These are phyloP conservation scores for Neofelis nebulosa DNA, from an alignment of 2,113 vertebrate genomes.

Conservation along the genomic window DNA sequence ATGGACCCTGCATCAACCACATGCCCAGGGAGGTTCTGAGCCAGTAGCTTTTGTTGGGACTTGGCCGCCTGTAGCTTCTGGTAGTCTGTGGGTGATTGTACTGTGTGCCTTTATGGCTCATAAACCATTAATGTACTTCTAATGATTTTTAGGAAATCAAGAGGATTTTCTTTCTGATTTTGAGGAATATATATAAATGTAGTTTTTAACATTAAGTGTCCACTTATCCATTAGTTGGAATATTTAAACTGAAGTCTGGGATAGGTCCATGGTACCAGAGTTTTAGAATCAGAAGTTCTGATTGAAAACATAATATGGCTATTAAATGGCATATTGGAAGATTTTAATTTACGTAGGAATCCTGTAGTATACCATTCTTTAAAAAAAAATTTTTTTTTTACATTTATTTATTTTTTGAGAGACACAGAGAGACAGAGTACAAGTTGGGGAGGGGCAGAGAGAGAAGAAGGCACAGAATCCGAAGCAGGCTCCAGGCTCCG, in stretches of 20 bases:
- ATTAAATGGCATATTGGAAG: background rate
- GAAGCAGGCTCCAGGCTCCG: no score
- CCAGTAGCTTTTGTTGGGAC: background rate
- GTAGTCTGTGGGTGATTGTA: background rate
- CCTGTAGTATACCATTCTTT: background rate
- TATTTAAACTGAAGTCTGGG: background rate
- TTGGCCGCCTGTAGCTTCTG: background rate
- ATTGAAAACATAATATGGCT: background rate
- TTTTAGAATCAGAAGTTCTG: background rate
- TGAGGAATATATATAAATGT: background rate
- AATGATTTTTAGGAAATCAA: background rate
- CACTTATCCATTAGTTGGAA: background rate
- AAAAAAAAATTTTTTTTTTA: no score
- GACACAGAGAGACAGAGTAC: no score
- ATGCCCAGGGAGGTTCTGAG: background rate
- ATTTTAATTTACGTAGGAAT: background rate
- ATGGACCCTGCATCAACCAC: background rate
- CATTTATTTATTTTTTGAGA: no score
- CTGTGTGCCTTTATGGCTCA: background rate
- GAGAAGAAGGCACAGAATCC: no score
- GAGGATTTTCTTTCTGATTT: slow-evolving; percentile 18
- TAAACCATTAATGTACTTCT: background rate
- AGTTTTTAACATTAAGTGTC: slow-evolving; percentile 5
- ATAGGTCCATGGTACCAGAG: background rate
- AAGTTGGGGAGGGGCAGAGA: no score